A percentile compares a stretch with the other conserved stretches of the same genome.
Conservation (phyloP, 2,797 vertebrate species). For the Sebastiscus albofasciatus region DNA sequence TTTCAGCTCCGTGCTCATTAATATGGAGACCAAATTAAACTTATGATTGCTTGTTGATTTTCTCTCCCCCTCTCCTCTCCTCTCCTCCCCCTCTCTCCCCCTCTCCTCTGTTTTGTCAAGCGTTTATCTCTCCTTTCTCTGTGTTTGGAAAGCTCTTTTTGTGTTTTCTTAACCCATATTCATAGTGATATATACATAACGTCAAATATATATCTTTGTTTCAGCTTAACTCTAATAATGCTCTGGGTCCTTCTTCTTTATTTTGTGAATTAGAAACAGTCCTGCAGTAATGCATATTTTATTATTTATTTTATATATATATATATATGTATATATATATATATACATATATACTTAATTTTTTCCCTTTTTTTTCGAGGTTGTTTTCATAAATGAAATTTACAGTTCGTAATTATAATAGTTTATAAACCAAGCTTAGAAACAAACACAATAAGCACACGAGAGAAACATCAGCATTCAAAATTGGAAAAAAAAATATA, state of each 20-base stretch:
- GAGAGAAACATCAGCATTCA: too few relatives aligned
- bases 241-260: fast-evolving
- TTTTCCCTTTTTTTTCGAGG: too few relatives aligned
- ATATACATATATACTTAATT: too few relatives aligned
- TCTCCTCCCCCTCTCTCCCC: neutral
- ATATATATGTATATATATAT: too few relatives aligned
- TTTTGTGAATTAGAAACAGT: neutral
- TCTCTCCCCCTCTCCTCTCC: constrained; percentile 29
- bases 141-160: constrained; percentile 16
- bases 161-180: neutral
- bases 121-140: constrained; percentile 39
- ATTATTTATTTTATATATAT: too few relatives aligned
- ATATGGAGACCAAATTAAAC: constrained; percentile 86
- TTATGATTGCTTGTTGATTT: constrained; percentile 85
- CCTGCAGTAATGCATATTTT: neutral
- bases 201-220: neutral
- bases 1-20: constrained; percentile 84
- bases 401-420: too few relatives aligned
- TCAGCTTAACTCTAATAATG: fast-evolving
- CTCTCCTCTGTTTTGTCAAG: constrained; percentile 50
- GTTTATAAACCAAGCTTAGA: too few relatives aligned
- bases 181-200: neutral
- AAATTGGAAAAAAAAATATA: too few relatives aligned
- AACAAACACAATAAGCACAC: too few relatives aligned
- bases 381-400: too few relatives aligned